Evolutionary conservation across 2,888 invertebrate genomes (phyloP), one percentile per base, ranked within the genome.

Genomic region (Abscondita cerata): DNA sequence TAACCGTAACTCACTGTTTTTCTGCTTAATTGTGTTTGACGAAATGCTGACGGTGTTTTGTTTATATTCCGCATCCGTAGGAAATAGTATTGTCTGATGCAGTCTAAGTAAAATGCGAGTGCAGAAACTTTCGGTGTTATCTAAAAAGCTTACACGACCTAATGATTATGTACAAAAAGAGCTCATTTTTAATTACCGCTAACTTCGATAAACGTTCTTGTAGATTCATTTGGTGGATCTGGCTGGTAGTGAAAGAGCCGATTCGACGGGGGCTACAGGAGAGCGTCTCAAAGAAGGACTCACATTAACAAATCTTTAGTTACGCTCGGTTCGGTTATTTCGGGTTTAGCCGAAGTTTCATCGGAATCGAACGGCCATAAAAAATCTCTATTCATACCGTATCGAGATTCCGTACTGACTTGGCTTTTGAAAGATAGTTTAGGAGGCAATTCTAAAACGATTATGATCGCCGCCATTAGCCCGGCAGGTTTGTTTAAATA

Each of bases 291-390:
- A n/a, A 25, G 25, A 25, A 25, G 25, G 25, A 25, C 92, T 16
- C 93, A 94, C 80, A 95, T 95, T 75, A 95, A 95, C 81, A 94
- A 95, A 81, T 94, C 94, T 0, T 81, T 95, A 56, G 94, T 94
- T 18, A 94, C 95, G 15, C 83, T 95, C 54, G 94, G 94, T 63
- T 92, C 91, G 69, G 94, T 94, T 71, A 94, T 94, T 78, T 93
- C 93, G 33, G 91, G 93, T 0, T 82, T 95, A 52, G 93, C 94
- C 41, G 92, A 93, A 76, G 78, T 88, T 11, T 85, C 84, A 74
- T 61, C 61, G 13, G 68, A 66, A 25, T 59, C 64, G 48, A 73
- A 74, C 60, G 74, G 73, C 3, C 75, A 75, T 25, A 71, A 68
- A 59, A 76, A 75, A 64, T 67, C 75, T 47, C 86, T 88, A 68